Conservation (phyloP, 2,797 vertebrate species). For the Enteromius thamalakanensis region DNA sequence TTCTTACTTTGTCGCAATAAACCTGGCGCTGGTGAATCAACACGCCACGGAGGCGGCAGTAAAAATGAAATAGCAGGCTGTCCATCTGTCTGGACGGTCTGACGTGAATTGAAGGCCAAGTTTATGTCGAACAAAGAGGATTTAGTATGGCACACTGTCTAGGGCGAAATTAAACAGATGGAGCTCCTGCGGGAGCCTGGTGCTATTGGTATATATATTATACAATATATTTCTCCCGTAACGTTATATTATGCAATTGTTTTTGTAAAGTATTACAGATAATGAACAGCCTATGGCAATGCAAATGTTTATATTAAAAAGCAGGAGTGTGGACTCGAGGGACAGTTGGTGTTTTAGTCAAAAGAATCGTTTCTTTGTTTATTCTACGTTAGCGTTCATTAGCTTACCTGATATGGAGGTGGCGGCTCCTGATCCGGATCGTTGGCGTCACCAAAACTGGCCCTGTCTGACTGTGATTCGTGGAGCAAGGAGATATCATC, state of each 20-base stretch:
- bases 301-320: not conserved
- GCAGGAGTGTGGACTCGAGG: not conserved
- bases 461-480: constrained; percentile 95
- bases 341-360: not conserved
- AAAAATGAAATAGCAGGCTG: not conserved
- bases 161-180: constrained; percentile 33
- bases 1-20: constrained; percentile 49
- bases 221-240: not conserved
- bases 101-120: constrained; percentile 32
- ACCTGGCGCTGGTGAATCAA: constrained; percentile 27
- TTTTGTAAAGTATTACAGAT: not conserved
- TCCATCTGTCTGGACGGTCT: constrained; percentile 28
- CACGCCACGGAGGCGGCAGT: constrained; percentile 44
- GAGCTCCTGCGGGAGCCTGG: constrained; percentile 22
- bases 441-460: constrained; percentile 91
- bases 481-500: constrained; percentile 98
- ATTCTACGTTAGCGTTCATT: not conserved
- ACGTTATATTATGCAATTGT: not conserved
- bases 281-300: not conserved
- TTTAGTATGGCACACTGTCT: constrained; percentile 65
- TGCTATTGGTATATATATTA: not conserved
- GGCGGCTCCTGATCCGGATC: constrained; percentile 94
- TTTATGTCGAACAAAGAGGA: constrained; percentile 70
- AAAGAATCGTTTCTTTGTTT: not conserved
- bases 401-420: constrained; percentile 93